These are phyloP conservation scores for Oncorhynchus mykiss DNA, from an alignment of 2,113 vertebrate species.

Conservation along the genomic window DNA sequence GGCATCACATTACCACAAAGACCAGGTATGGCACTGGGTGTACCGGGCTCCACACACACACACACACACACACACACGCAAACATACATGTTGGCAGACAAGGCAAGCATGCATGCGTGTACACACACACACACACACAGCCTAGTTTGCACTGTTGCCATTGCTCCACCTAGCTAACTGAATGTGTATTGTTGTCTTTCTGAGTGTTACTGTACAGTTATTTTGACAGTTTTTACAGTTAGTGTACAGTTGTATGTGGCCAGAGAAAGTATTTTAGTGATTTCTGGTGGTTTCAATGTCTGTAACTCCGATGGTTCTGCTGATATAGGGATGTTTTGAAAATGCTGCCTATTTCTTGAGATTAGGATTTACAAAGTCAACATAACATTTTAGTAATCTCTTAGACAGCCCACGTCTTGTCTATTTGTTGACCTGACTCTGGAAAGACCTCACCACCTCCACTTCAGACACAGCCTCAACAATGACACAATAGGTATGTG, in stretches of 20 bases:
- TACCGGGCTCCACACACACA: neutral
- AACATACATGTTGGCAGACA: too few species aligned
- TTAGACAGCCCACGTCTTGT: neutral
- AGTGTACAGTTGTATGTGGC: neutral
- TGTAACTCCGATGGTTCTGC: neutral
- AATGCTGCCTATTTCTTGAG: neutral
- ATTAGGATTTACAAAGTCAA: neutral
- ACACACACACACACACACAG: conserved; percentile 29
- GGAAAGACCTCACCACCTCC: neutral
- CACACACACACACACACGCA: too few species aligned
- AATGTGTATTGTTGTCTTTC: neutral
- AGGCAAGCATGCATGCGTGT: neutral
- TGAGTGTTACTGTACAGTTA: neutral
- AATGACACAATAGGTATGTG: neutral
- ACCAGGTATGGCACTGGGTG: conserved; percentile 49
- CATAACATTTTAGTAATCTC: neutral
- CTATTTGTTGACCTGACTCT: neutral
- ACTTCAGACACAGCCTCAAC: neutral
- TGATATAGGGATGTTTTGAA: neutral
- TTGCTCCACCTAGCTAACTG: conserved; percentile 52
- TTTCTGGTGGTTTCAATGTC: neutral
- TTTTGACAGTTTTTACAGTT: too few species aligned
- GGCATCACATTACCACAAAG: conserved; percentile 46
- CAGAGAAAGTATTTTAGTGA: neutral
- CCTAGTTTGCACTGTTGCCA: conserved; percentile 27